Evolutionary conservation across 2,113 vertebrate species (phyloP).

Genomic region (Callipepla californica): DNA sequence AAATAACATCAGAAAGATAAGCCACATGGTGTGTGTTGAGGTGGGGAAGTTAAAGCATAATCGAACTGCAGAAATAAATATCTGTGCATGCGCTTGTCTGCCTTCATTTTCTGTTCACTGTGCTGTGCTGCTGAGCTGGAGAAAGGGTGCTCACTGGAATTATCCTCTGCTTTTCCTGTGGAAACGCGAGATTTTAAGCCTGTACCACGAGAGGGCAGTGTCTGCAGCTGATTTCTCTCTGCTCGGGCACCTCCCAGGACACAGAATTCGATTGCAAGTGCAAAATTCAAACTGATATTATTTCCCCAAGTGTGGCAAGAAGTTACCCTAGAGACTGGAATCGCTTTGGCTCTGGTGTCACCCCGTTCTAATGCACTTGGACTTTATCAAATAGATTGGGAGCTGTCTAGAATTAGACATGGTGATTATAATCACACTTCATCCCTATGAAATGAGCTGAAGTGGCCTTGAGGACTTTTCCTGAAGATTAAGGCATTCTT

Average conservation of each 20-base stretch:
- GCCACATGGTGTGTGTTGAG: fast-evolving
- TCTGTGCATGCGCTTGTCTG: not conserved
- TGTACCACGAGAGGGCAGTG: constrained; percentile 74
- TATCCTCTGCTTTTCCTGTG: not conserved
- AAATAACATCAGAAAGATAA: not conserved
- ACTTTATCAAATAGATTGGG: not conserved
- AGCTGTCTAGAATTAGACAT: constrained; percentile 27
- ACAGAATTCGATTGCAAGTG: fast-evolving
- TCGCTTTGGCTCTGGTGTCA: not conserved
- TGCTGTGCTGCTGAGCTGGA: not conserved
- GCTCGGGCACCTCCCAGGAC: fast-evolving
- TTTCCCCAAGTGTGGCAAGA: constrained; percentile 1
- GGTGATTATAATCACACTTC: not conserved
- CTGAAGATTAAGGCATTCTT: not conserved
- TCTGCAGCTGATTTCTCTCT: constrained; percentile 29
- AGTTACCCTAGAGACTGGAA: not conserved
- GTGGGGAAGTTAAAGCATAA: not conserved
- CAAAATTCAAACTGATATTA: not conserved
- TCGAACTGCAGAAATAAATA: not conserved
- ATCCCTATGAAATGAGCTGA: not conserved
- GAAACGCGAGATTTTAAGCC: not conserved
- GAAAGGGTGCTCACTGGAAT: not conserved
- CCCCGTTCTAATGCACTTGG: not conserved
- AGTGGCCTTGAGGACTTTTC: not conserved
- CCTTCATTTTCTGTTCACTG: not conserved